Evolutionary conservation across 2,113 vertebrate species (phyloP), one percentile per base, ranked within the genome.

Genomic region (Machaerirhynchus nigripectus): DNA sequence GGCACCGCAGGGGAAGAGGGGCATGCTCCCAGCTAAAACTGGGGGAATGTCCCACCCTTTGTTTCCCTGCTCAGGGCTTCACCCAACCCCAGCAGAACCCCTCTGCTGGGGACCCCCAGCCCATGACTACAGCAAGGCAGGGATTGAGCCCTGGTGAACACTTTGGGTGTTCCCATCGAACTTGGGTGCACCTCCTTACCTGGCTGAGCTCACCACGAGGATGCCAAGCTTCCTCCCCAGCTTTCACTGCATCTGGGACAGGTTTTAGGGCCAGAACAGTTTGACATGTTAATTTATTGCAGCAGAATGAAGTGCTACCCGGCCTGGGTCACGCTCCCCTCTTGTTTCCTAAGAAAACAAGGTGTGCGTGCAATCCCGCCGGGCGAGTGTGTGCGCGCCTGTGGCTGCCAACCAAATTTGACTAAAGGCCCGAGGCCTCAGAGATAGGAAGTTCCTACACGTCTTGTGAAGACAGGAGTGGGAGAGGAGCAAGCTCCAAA

Each of bases 101-200:
- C 40, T 46, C 15, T 10, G 2, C 46, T 35, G 77, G 13, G 26
- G 20, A 50, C 7, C 14, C 11, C 15, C 37, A 30, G 18, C 14
- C 86, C 5, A 7, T 0, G 0, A 13, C 35, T 1, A 2, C 53
- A 53, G 39, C n/a, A 39, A 56, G 35, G n/a, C 56, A 73, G 59
- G 3, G 6, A 18, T 0, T 24, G 21, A 73, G n/a, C 57, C 44
- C 50, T 0, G 0, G 1, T 0, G 28, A 55, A 26, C 1, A 8
- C 61, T 15, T 27, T 15, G 74, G 11, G 2, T 8, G 0, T 8
- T 59, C 44, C 20, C 26, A 13, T 6, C 0, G 0, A 47, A 40
- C 53, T 10, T 0, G 2, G 22, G 47, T 0, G 2, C 28, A 42
- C 2, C 15, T 60, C 63, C 20, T 50, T 60, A 9, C 14, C 28